Evolutionary conservation across 1,140 invertebrate species (phyloP).

Genomic region (Hydropsyche tenuis): DNA sequence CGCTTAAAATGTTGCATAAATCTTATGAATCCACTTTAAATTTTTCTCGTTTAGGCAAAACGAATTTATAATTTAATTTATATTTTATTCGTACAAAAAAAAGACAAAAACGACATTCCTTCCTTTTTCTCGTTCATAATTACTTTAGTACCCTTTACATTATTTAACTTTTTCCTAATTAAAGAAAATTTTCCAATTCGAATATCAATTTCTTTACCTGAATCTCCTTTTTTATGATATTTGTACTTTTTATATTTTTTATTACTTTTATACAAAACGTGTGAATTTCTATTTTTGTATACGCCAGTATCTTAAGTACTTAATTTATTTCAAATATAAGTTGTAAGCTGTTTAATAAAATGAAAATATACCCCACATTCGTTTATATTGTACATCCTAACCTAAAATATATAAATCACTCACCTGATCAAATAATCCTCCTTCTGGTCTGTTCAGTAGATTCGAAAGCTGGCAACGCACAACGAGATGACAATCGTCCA

Average conservation of each 20-base stretch:
- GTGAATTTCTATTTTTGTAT: constrained; percentile 1
- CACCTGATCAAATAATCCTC: constrained; percentile 91
- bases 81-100: no score
- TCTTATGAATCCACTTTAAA: no score
- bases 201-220: no score
- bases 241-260: neutral
- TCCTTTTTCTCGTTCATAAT: no score
- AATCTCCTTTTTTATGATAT: no score
- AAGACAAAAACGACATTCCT: no score
- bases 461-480: constrained; percentile 86
- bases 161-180: no score
- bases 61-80: no score
- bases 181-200: no score
- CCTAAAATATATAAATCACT: constrained; percentile 52
- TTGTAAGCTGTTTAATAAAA: neutral
- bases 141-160: no score
- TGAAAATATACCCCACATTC: neutral
- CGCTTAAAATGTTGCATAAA: no score
- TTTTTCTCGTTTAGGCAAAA: no score
- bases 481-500: constrained; percentile 95
- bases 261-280: neutral
- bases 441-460: constrained; percentile 79
- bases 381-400: neutral
- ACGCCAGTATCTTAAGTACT: constrained; percentile 6
- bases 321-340: constrained; percentile 11